These are phyloP conservation scores for Drosophila longiperda DNA, from an alignment of 2,888 invertebrate genomes.

Conservation along the genomic window DNA sequence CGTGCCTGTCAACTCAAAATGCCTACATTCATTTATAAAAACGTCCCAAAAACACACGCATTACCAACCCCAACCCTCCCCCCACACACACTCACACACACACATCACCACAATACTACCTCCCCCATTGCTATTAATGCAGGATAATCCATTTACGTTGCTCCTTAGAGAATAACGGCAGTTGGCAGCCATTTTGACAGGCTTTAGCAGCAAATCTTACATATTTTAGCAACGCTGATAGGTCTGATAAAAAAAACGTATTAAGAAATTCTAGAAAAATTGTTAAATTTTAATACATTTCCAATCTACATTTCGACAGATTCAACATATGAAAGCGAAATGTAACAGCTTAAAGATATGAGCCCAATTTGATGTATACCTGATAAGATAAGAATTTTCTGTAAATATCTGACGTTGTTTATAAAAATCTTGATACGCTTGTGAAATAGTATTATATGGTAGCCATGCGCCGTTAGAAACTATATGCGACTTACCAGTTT, in stretches of 20 bases:
- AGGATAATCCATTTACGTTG: conserved; percentile 78
- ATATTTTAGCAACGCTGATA: conserved; percentile 1
- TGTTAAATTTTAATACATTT: background rate
- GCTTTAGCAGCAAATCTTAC: background rate
- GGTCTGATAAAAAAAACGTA: conserved; percentile 10
- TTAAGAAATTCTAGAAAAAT: background rate
- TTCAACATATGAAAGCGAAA: conserved; percentile 34
- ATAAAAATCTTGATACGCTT: background rate
- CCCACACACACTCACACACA: background rate
- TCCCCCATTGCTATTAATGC: conserved; percentile 6
- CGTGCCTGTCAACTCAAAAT: conserved; percentile 82
- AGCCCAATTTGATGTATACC: conserved; percentile 10
- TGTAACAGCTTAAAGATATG: conserved; percentile 32
- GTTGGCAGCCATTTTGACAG: conserved; percentile 52
- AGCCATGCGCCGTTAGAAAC: background rate
- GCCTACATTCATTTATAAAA: conserved; percentile 76
- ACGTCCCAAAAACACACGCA: conserved; percentile 58
- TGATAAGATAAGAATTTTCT: conserved; percentile 25
- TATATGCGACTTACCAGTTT: conserved; percentile 90
- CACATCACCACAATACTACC: background rate
- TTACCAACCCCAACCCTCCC: background rate
- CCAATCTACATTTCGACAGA: conserved; percentile 21
- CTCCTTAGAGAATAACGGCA: conserved; percentile 37
- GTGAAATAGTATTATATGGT: background rate
- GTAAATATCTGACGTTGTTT: conserved; percentile 17